Evolutionary conservation across 2,113 vertebrate genomes (phyloP).

Genomic region (Cyrtonyx montezumae): DNA sequence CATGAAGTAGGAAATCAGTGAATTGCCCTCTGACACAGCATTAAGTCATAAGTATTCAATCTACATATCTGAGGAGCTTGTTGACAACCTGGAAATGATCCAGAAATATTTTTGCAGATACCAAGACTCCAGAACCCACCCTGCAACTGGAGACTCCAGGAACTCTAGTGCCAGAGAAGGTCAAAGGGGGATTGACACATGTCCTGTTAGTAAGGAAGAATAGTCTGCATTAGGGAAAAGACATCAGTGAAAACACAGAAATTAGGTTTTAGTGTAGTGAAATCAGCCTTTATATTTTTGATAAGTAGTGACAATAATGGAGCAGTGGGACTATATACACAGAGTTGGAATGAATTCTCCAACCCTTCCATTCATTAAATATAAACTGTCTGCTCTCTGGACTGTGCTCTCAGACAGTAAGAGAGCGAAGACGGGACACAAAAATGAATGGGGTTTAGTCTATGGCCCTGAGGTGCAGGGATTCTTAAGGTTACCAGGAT

Average conservation of each 20-base stretch:
- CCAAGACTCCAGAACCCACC: not conserved
- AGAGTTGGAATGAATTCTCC: not conserved
- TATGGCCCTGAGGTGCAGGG: not conserved
- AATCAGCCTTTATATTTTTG: not conserved
- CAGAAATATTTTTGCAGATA: conserved; percentile 28
- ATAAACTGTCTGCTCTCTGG: not conserved
- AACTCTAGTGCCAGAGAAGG: not conserved
- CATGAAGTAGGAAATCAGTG: not conserved
- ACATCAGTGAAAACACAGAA: not conserved
- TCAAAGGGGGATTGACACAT: not conserved
- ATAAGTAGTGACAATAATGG: not conserved
- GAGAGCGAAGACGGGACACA: not conserved
- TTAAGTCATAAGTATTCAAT: conserved; percentile 2
- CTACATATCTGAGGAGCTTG: conserved; percentile 6
- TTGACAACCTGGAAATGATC: conserved; percentile 29
- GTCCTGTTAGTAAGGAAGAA: not conserved
- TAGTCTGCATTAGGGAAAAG: not conserved
- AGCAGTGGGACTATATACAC: not conserved
- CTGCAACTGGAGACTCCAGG: not conserved
- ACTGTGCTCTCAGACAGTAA: not conserved
- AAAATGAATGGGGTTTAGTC: not conserved
- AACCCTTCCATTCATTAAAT: not conserved
- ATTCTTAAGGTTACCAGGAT: not conserved
- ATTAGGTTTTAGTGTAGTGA: not conserved
- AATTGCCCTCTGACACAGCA: conserved; percentile 15